Conservation (phyloP, 2,797 vertebrate species). For the Lates japonicus region DNA sequence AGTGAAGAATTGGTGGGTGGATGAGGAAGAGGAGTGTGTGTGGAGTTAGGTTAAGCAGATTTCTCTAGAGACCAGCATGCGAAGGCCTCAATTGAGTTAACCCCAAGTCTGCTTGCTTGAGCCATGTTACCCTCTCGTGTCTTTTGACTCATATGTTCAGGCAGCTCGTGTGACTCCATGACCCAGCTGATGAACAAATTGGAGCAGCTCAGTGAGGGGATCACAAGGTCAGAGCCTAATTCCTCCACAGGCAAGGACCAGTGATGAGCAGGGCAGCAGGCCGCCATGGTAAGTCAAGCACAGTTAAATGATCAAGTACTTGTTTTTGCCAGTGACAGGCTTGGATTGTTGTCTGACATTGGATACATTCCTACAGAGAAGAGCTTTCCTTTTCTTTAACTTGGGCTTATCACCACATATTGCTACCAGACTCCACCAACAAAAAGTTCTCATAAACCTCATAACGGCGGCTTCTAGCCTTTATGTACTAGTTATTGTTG, state of each 20-base stretch:
- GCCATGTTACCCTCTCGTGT: slow-evolving; percentile 35
- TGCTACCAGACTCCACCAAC: too few relatives aligned
- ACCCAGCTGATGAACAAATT: slow-evolving; percentile 85
- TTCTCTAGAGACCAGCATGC: slow-evolving; percentile 5
- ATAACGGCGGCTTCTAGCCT: too few relatives aligned
- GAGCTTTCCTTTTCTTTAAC: too few relatives aligned
- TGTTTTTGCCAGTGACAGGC: too few relatives aligned
- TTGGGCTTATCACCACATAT: too few relatives aligned
- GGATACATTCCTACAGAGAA: too few relatives aligned
- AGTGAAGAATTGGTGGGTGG: slow-evolving; percentile 44
- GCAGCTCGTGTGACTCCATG: slow-evolving; percentile 83
- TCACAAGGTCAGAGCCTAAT: slow-evolving; percentile 80
- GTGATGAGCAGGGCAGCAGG: slow-evolving; percentile 64
- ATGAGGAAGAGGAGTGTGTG: slow-evolving; percentile 36
- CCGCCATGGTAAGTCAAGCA: slow-evolving; percentile 71
- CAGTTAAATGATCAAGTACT: neutral
- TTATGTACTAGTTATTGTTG: too few relatives aligned
- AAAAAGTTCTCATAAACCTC: too few relatives aligned
- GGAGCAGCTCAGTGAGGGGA: slow-evolving; percentile 84
- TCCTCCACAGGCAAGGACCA: too few relatives aligned
- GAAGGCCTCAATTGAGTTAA: slow-evolving; percentile 35
- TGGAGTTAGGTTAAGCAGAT: slow-evolving; percentile 14
- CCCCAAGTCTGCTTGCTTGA: slow-evolving; percentile 14
- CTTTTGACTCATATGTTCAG: slow-evolving; percentile 63
- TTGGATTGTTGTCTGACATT: too few relatives aligned